Evolutionary conservation across 1,140 invertebrate species (phyloP), one percentile per base, ranked within the genome.

Genomic region (Lutraria rhynchaena): DNA sequence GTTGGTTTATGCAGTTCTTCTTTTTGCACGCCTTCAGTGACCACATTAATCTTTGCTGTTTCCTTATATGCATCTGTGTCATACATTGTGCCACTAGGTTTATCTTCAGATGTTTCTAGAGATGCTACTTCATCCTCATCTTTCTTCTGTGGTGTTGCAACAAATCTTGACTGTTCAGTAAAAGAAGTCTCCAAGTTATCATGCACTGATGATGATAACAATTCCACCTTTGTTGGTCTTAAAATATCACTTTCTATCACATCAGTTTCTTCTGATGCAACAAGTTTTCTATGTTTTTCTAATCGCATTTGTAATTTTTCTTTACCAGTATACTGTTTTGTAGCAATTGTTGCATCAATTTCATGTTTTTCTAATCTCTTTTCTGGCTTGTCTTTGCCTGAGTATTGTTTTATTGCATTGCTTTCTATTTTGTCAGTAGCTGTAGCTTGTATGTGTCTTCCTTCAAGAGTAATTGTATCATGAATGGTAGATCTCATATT

Each of bases 1-100:
- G 53, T 55, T 55, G 46, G 51, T 41, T 17, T 41, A 24, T 55
- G 51, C 9, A 33, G 27, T 46, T 71, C 31, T 57, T 22, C 11
- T 13, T 29, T 19, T 27, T 49, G 19, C 3, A 19, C 24, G 4
- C 22, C 31, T 22, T 35, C 17, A 13, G 49, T 17, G 33, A 77
- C 33, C 31, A 22, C 57, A 29, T n/a, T 7, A 24, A 29, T 35
- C n/a, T 70, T 11, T 9, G 33, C 24, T 53, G 17, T 17, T 76
- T 60, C 53, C 53, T 41, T 82, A 49, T 24, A 61, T 31, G n/a
- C 55, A 41, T 61, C 67, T 31, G 61, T 53, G 24, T 60, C 65
- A 60, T 24, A 78, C 31, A 63, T 49, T 17, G 17, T 19, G 31
- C 35, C 58, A 67, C 53, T 29, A 9, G 57, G 27, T 31, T 53